phyloP scores from a whole-genome alignment of 2,113 vertebrate genomes.

The Columbina picui region DNA sequence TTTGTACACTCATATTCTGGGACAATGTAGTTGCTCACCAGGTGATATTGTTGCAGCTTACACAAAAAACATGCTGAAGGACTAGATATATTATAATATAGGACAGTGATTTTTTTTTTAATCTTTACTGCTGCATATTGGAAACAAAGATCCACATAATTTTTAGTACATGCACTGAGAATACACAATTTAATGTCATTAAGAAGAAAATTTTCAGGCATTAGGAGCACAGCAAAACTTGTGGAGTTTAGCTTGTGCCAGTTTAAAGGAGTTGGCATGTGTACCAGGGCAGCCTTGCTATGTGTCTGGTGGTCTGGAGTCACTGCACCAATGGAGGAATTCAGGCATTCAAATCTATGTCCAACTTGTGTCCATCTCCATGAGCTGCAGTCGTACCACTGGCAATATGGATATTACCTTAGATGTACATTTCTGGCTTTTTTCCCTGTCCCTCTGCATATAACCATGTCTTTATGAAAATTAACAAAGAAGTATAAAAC shows the following conservation, averaged over 20 bases:
- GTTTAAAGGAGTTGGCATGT: neutral
- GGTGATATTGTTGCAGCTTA: neutral
- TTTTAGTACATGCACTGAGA: neutral
- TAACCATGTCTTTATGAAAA: neutral
- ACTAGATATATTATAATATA: neutral
- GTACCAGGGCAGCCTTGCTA: neutral
- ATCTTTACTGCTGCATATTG: neutral
- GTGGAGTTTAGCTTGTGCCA: neutral
- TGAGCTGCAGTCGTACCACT: neutral
- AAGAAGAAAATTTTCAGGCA: neutral
- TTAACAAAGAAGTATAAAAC: neutral
- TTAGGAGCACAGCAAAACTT: neutral
- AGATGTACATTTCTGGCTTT: neutral
- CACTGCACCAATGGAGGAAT: neutral
- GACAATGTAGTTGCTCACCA: neutral
- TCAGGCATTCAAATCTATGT: neutral
- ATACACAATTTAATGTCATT: neutral
- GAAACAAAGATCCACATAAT: neutral
- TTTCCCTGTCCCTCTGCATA: neutral
- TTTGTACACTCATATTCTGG: neutral
- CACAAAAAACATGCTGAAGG: neutral
- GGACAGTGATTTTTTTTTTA: neutral
- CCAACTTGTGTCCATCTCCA: neutral
- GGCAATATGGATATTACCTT: neutral
- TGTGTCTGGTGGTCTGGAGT: neutral